Conservation (phyloP, 2,888 invertebrate species). For the Leptinotarsa rubiginosa region DNA sequence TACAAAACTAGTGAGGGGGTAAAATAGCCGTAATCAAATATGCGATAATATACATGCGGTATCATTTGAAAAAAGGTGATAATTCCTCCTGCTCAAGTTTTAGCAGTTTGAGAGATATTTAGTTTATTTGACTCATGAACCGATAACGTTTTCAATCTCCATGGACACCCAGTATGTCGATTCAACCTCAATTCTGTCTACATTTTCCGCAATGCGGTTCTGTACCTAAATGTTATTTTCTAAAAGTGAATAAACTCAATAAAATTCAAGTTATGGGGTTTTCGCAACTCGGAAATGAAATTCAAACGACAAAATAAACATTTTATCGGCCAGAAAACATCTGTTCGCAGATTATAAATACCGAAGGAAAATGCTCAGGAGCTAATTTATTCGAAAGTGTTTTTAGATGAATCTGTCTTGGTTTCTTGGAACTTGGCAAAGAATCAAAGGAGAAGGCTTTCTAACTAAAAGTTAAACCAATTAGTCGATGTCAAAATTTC, state of each 20-base stretch:
- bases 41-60: too few species aligned
- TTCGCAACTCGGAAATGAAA: conserved; percentile 22
- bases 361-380: conserved; percentile 1
- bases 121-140: too few species aligned
- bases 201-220: conserved; percentile 1
- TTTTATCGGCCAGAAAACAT: conserved; percentile 25
- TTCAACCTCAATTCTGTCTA: neutral
- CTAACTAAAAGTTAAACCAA: conserved; percentile 2
- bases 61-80: too few species aligned
- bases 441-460: conserved; percentile 7
- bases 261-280: conserved; percentile 13
- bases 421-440: conserved; percentile 17
- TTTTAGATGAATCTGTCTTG: conserved; percentile 9
- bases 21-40: too few species aligned
- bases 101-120: too few species aligned
- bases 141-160: too few species aligned
- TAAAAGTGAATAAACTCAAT: conserved; percentile 15
- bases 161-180: too few species aligned
- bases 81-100: too few species aligned
- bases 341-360: conserved; percentile 20
- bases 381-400: conserved; percentile 12
- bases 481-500: conserved; percentile 8
- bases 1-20: too few species aligned
- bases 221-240: neutral
- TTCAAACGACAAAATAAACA: conserved; percentile 21